Base-by-base conservation (phyloP, 2,113 vertebrate genomes). In the Esox niger region DNA sequence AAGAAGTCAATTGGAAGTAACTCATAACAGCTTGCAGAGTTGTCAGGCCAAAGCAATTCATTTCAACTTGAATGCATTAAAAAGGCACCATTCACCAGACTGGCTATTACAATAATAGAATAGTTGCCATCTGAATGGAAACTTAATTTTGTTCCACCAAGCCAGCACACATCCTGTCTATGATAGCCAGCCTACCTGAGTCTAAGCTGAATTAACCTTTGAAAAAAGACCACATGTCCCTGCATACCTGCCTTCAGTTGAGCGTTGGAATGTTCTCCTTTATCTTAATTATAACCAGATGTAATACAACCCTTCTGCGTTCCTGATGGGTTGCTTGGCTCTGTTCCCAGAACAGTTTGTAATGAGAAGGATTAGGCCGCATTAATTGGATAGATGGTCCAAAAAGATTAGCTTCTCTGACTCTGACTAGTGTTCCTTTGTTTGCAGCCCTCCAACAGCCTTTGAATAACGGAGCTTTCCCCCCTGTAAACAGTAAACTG, bases 311-410 rank as follows among this genome's bases (percentile, higher is more conserved):
- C 38, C 43, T 33, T 2, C 17, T 30, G 61, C 11, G 64, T 71
- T 59, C 38, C 64, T 31, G 20, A 35, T 35, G 46, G 47, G 11
- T 43, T 29, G 31, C 4, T 58, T 33, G 64, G 64, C 79, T 6
- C 30, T 30, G 46, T 26, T 84, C 83, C 82, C 79, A 84, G 82
- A 85, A 72, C 72, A 73, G 67, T 88, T 79, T 82, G 77, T 66
- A 76, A 83, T 78, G 77, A 66, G 76, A 79, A 60, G 79, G 83
- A 86, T 86, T 86, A 84, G 78, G 21, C 62, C 62, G 56, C 54
- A 65, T 82, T 87, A 82, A 87, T 87, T 88, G 82, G 83, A 84
- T 84, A 65, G 78, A 86, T 70, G 63, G 73, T 83, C 65, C 66
- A 64, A 80, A 85, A 84, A 79, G 83, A 86, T 87, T 79, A 84